Base-by-base conservation (phyloP, 2,797 vertebrate species). In the Lepus oiostolus region DNA sequence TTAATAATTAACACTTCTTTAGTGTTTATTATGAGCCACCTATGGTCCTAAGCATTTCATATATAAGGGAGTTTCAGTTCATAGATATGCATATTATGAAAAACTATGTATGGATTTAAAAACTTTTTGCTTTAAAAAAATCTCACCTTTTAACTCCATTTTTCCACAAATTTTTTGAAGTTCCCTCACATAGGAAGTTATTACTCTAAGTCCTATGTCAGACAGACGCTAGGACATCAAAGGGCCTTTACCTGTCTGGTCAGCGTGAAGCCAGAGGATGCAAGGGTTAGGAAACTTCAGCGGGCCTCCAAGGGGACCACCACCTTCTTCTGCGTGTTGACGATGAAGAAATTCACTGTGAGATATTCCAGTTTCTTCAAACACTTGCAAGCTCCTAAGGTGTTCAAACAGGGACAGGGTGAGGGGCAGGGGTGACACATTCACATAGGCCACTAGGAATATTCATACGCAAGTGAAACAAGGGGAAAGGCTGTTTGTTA, bases 361-460 rank as follows among this genome's bases (percentile, higher is more conserved):
- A 62, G 99, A 98, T 95, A 99, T 90, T 47, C 99, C 99, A 0
- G 98, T 99, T 96, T 99, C 98, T 97, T 99, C 98, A 92, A 99
- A 99, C 89, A 99, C 98, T 97, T 99, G 99, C 94, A 99, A 98
- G 96, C 99, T 99, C 98, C 99, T 99, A 98, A 52, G 38, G 87
- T 63, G 75, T 96, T 96, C 81, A 47, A 97, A 83, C 47, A 4
- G 1, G 0, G 68, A 38, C 42, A 21, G 60, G n/a, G 5, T 70
- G 7, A 50, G 24, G 42, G 22, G 65, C 54, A 21, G 52, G n/a
- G 42, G 38, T 8, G 1, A 5, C 52, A 96, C 71, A 91, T 22
- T 26, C 90, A 91, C 85, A 96, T 90, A 90, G 85, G 84, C 16
- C 52, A 93, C 92, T 92, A 96, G 91, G 80, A 94, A 93, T 81